Percentiles rank a stretch among this genome's conserved stretches.
phyloP scores from a whole-genome alignment of 2,113 vertebrate species.

The Hyla sarda region DNA sequence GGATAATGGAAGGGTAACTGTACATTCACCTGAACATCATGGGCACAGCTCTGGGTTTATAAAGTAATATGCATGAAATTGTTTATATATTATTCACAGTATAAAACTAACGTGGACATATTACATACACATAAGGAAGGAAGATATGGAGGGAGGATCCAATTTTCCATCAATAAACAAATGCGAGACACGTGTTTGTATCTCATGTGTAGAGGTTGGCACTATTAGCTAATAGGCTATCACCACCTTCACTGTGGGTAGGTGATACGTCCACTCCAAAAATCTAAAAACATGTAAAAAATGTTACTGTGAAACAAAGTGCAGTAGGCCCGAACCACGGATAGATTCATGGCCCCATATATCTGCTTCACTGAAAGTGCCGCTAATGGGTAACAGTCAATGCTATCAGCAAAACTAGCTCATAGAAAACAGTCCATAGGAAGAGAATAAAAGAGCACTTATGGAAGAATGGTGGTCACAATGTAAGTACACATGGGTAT shows the following conservation, averaged over 20 bases:
- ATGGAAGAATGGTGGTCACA: slow-evolving; percentile 4
- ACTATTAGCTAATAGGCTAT: not conserved
- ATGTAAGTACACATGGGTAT: not conserved
- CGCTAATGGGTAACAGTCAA: not conserved
- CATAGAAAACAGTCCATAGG: not conserved
- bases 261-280: not conserved
- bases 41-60: not conserved
- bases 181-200: not conserved
- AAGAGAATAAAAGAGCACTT: slow-evolving; percentile 25
- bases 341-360: not conserved
- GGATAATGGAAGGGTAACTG: not conserved
- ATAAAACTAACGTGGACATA: slow-evolving; percentile 4
- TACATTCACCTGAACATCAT: not conserved
- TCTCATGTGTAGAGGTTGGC: not conserved
- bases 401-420: not conserved
- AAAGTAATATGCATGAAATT: not conserved
- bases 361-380: not conserved
- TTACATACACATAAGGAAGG: slow-evolving; percentile 7
- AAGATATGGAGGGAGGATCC: not conserved
- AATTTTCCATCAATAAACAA: not conserved
- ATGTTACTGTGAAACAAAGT: not conserved
- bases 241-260: no score
- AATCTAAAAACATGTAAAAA: slow-evolving; percentile 16
- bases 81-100: not conserved
- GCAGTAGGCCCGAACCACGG: not conserved